Base-by-base conservation (phyloP, 2,888 invertebrate species). In the Zaprionus lineosus region DNA sequence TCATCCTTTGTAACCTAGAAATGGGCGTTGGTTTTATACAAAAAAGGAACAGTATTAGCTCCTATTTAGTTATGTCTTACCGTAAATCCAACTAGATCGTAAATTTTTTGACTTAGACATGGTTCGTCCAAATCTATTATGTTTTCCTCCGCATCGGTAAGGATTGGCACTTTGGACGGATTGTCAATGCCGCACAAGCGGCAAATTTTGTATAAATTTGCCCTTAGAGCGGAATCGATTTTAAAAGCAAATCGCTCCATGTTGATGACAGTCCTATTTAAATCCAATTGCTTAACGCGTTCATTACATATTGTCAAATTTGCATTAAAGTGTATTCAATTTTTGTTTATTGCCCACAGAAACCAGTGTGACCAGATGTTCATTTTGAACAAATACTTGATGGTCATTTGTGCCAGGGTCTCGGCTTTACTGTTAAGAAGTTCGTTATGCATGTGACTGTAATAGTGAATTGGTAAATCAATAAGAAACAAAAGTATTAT, bases 1-100 rank as follows among this genome's bases (percentile, higher is more conserved):
- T 93, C 93, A 56, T 91, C 90, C 61, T 90, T 89, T 4, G 89
- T 86, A 0, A 93, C 91, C 93, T 93, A 57, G 11, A 63, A 70
- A 39, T 21, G 40, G 21, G 47, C 4, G 16, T 40, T 34, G 8
- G 6, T 19, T 29, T 11, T 24, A 14, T 8, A 0, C 3, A 9
- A 1, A 6, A 16, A 31, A 53, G 21, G 11, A 19, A 19, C n/a
- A n/a, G n/a, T n/a, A n/a, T n/a, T n/a, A n/a, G n/a, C n/a, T n/a
- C 34, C 34, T 11, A n/a, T 21, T 15, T 1, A 12, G 5, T 29
- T 24, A 2, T 11, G 2, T 39, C 67, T 67, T 71, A 89, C 89
- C 77, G 67, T 71, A 19, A 89, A 78, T 21, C 88, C 88, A 62
- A 89, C 73, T 64, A 88, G 74, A 9, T 86, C 76, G 46, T 75